Evolutionary conservation across 2,888 invertebrate species (phyloP).

Genomic region (Ellobium chinense): DNA sequence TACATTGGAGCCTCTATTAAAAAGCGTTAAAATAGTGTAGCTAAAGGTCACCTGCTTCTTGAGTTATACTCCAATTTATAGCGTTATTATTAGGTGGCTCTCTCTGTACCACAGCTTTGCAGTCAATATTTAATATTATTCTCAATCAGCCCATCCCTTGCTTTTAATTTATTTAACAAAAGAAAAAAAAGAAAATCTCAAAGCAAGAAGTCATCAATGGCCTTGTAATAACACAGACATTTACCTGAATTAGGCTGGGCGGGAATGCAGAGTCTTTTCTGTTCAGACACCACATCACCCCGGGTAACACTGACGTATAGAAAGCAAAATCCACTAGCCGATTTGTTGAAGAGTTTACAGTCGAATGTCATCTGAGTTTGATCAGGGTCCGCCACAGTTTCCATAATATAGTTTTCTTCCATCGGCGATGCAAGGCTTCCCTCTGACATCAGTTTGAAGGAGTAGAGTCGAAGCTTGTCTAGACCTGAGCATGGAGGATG

Average conservation of each 20-base stretch:
- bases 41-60: too few relatives aligned
- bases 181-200: too few relatives aligned
- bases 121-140: too few relatives aligned
- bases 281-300: conserved; percentile 65
- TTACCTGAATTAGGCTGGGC: conserved; percentile 69
- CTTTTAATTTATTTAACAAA: too few relatives aligned
- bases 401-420: conserved; percentile 60
- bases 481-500: conserved; percentile 66
- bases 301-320: conserved; percentile 68
- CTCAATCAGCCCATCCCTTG: too few relatives aligned
- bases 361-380: conserved; percentile 54
- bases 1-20: too few relatives aligned
- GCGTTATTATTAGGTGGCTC: too few relatives aligned
- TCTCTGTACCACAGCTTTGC: too few relatives aligned
- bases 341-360: conserved; percentile 65
- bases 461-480: conserved; percentile 70
- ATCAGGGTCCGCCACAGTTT: conserved; percentile 59
- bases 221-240: too few relatives aligned
- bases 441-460: conserved; percentile 54
- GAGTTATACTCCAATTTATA: too few relatives aligned
- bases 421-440: conserved; percentile 69
- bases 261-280: conserved; percentile 64
- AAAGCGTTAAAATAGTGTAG: too few relatives aligned
- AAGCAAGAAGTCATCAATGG: too few relatives aligned
- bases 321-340: conserved; percentile 72